These are phyloP conservation scores for Megaceryle torquata DNA, from an alignment of 2,113 vertebrate genomes.

Conservation along the genomic window DNA sequence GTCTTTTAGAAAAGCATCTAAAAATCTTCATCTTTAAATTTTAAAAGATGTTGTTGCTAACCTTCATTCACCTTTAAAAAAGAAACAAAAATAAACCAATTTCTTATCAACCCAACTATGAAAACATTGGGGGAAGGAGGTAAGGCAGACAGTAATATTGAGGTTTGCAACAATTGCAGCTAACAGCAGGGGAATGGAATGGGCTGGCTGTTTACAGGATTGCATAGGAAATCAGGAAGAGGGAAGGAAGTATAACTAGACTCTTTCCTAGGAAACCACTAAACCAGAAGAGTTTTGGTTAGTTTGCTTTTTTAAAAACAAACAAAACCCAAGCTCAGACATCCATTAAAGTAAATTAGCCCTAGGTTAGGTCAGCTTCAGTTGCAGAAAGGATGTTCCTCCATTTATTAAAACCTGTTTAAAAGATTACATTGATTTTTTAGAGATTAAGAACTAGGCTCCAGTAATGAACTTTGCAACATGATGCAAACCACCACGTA, in stretches of 20 bases:
- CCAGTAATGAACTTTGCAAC: not conserved
- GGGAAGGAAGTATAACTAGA: not conserved
- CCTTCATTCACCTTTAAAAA: not conserved
- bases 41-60: not conserved
- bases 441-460: not conserved
- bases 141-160: not conserved
- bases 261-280: not conserved
- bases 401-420: not conserved
- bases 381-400: not conserved
- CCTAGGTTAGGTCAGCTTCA: not conserved
- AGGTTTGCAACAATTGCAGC: not conserved
- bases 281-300: not conserved
- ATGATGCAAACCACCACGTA: not conserved
- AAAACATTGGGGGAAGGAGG: not conserved
- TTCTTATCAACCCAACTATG: not conserved
- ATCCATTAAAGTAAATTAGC: not conserved
- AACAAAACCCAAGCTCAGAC: not conserved
- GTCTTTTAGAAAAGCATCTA: not conserved
- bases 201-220: not conserved
- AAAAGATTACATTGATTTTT: not conserved
- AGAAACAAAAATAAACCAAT: not conserved
- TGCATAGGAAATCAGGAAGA: not conserved
- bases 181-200: not conserved
- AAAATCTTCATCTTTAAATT: not conserved
- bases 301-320: not conserved